Evolutionary conservation across 2,113 vertebrate genomes (phyloP), one percentile per base, ranked within the genome.

Genomic region (human): DNA sequence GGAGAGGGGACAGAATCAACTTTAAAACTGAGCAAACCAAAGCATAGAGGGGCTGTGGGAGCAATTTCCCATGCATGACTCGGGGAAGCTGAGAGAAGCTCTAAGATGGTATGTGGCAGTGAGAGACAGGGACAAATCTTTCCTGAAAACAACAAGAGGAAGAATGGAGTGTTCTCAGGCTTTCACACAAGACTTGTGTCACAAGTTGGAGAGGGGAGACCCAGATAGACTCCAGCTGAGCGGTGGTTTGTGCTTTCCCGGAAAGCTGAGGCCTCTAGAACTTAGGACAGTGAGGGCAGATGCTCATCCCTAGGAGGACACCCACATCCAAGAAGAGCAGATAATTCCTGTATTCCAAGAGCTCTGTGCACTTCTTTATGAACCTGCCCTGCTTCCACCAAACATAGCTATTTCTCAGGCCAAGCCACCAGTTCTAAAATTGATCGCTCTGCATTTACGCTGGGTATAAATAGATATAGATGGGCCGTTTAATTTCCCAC

Each of bases 341-440:
- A 84, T 3, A 84, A 89, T 94, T 93, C 98, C 98, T 43, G 52
- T 68, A 83, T 97, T 95, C 93, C 92, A 94, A 97, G 98, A 96
- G 94, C 96, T 98, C 97, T 97, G 97, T 96, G 97, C 96, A 96
- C 93, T 96, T 98, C 97, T 95, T 98, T 98, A 98, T 89, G 96
- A 98, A 90, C 96, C 96, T 97, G 81, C 93, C 97, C 93, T 78
- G 92, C 96, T 98, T 45, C 35, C 98, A 76, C 97, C 50, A 93
- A 92, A 96, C 72, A 86, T 16, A 88, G 97, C 97, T 66, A 85
- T 96, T 98, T 97, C 96, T 98, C 97, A 97, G 94, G 23, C 76
- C 91, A 81, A 55, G 61, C 23, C 30, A 25, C 66, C 88, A 79
- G 88, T 68, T 70, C 76, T 96, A 83, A 96, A 97, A 94, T 80